Conservation (phyloP, 2,113 vertebrate genomes). For the Phocoena phocoena region DNA sequence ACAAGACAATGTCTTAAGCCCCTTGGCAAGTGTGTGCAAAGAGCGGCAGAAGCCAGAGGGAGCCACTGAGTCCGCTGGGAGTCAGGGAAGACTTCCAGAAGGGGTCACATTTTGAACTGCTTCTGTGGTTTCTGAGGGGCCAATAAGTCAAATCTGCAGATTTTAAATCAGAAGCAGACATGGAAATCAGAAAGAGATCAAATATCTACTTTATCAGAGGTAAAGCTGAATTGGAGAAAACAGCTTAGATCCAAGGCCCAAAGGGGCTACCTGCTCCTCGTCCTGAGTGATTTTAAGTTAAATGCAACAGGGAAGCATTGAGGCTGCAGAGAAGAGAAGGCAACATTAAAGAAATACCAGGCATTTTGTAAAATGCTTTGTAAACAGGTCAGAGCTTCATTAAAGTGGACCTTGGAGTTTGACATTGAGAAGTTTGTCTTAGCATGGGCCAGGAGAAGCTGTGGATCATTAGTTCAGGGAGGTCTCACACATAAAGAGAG, state of each 20-base stretch:
- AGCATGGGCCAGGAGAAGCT: not conserved
- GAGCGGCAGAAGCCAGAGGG: not conserved
- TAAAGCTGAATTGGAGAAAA: not conserved
- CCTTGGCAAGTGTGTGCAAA: not conserved
- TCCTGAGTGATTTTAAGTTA: not conserved
- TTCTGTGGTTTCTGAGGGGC: not conserved
- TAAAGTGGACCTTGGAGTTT: not conserved
- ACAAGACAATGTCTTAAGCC: not conserved
- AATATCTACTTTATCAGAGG: not conserved
- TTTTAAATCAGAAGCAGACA: slow-evolving; percentile 5
- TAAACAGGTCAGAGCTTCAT: not conserved
- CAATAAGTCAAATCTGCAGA: not conserved
- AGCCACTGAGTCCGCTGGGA: not conserved
- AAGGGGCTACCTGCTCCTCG: not conserved
- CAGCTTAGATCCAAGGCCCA: not conserved
- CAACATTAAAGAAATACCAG: not conserved
- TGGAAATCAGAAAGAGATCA: not conserved
- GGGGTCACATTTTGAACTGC: not conserved
- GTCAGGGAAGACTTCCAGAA: not conserved
- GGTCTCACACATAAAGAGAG: not conserved
- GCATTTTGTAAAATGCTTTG: not conserved
- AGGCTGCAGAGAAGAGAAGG: not conserved
- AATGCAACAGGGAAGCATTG: not conserved
- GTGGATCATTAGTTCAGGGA: no score
- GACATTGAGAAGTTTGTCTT: not conserved